Evolutionary conservation across 2,888 invertebrate genomes (phyloP), one percentile per base, ranked within the genome.

Genomic region (Halictus quadricinctus): DNA sequence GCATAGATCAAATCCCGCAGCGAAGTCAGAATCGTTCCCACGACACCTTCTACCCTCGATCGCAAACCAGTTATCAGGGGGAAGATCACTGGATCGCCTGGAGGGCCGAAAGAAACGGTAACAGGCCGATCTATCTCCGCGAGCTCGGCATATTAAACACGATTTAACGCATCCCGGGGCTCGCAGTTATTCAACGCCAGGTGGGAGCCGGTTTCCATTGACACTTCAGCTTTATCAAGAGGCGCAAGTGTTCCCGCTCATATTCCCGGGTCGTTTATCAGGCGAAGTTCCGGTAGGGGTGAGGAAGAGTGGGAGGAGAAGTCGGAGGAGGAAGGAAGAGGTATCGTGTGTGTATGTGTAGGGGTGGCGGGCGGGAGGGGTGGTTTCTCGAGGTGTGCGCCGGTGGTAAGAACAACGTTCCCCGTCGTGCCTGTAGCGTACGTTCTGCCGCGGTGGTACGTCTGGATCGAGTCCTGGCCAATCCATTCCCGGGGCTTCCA

Each of bases 241-340:
- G 46, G 64, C 79, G 41, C 79, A 72, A 79, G 78, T 77, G 83
- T 83, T 84, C 77, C 72, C 41, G 25, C 75, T 72, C 84, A 79
- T 83, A 83, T 83, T 83, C 79, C 36, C 36, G 70, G 41, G 58
- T 66, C 84, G 84, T 84, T 84, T 84, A 79, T 84, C 84, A 79
- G 54, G 6, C 54, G 18, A 41, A 54, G 77, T 64, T 72, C 36
- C 41, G 43, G 43, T 1, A 60, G 60, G 60, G 29, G 60, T 12
- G 60, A 25, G 25, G 60, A 6, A 6, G 60, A 25, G 13, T 25
- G 13, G 60, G 15, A 13, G 25, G 36, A 60, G 54, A 54, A 54
- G 21, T 10, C 54, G n/a, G 21, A 54, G 21, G 21, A 8, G 54
- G 8, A 46, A 54, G 54, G 21, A 54, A 8, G 54, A 10, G 21